Conservation (phyloP, 30 jellyfish, hydroid and myxozoan species). For the Nemopilema nomurai region DNA sequence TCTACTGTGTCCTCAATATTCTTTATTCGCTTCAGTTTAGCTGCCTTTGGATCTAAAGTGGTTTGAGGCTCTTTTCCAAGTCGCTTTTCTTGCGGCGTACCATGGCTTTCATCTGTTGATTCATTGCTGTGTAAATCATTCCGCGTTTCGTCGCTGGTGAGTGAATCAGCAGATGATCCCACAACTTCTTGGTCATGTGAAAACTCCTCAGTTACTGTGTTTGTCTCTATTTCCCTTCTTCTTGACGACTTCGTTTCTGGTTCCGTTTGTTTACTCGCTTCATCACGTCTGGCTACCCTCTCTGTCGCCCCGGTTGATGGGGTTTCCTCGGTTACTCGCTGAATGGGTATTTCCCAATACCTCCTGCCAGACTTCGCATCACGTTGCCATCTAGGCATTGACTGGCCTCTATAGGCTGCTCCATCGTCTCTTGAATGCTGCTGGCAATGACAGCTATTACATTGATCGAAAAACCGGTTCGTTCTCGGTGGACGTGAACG, state of each 20-base stretch:
- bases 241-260: not conserved
- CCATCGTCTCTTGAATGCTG: not conserved
- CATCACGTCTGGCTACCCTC: not conserved
- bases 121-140: not conserved
- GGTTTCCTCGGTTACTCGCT: not conserved
- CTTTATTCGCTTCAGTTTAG: slow-evolving; percentile 1
- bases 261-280: not conserved
- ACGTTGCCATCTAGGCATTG: not conserved
- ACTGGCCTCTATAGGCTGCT: not conserved
- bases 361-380: not conserved
- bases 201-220: not conserved
- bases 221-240: not conserved
- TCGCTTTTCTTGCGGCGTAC: not conserved
- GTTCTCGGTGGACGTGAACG: not conserved
- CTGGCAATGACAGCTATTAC: not conserved
- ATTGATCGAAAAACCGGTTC: not conserved
- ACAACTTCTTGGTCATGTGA: not conserved
- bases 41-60: not conserved
- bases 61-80: not conserved
- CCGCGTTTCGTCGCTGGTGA: not conserved
- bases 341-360: not conserved
- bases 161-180: not conserved
- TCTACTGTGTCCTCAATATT: slow-evolving; percentile 41
- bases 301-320: not conserved
- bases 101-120: not conserved